phyloP scores from a whole-genome alignment of 2,888 invertebrate genomes.

The Panorpa germanica region DNA sequence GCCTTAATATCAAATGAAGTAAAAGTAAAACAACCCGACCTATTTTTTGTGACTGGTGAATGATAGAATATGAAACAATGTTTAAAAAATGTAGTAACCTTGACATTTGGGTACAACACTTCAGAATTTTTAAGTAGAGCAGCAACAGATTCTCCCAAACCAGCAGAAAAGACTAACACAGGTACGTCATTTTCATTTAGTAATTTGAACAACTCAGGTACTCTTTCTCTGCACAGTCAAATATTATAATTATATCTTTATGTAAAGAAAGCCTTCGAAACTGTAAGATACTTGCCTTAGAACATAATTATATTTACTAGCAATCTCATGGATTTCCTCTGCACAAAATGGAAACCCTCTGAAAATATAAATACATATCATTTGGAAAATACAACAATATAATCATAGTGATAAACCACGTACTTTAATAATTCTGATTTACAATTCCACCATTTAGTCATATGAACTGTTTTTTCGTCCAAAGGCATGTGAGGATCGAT shows the following conservation, averaged over 20 bases:
- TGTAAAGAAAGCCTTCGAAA: conserved; percentile 3
- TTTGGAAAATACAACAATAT: conserved; percentile 13
- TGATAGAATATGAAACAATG: no score
- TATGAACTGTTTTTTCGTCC: conserved; percentile 53
- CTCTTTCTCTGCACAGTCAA: conserved; percentile 38
- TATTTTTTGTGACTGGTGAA: no score
- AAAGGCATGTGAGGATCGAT: conserved; percentile 50
- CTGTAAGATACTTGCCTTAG: conserved; percentile 23
- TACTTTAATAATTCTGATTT: conserved; percentile 41
- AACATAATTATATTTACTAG: conserved; percentile 26
- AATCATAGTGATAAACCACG: conserved; percentile 18
- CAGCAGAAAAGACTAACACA: conserved; percentile 86
- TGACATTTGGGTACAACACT: conserved; percentile 49
- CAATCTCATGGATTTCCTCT: conserved; percentile 34
- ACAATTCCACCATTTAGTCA: conserved; percentile 66
- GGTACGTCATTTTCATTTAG: conserved; percentile 54
- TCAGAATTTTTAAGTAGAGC: conserved; percentile 52
- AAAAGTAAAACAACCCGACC: no score
- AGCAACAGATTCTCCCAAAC: conserved; percentile 76
- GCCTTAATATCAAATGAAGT: neutral
- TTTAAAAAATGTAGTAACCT: no score
- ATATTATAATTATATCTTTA: conserved; percentile 1
- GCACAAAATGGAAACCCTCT: conserved; percentile 32
- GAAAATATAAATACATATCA: conserved; percentile 13
- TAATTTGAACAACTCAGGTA: conserved; percentile 42